Evolutionary conservation across 2,888 invertebrate genomes (phyloP), one percentile per base, ranked within the genome.

Genomic region (Ophion slaviceki): DNA sequence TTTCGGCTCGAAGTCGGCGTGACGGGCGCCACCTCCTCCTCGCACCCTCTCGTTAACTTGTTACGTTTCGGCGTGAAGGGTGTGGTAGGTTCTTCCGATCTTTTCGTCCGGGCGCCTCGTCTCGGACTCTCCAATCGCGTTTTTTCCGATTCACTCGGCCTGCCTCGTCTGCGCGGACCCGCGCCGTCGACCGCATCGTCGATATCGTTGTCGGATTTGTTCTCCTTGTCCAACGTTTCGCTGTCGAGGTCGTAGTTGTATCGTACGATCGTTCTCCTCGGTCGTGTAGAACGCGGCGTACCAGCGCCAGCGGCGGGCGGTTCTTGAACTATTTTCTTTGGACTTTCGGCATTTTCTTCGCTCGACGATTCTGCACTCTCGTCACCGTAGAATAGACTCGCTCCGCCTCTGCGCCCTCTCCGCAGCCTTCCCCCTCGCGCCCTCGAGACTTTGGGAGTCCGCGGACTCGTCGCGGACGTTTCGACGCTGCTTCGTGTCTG

Each of bases 1-100:
- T 75, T 85, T 4, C 64, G 45, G 14, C 84, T 67, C 6, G 84
- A 80, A 11, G 70, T 77, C 36, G 86, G 86, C 0, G 86, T 83
- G n/a, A 20, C 24, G 2, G 76, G 45, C 10, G 8, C 45, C 47
- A 4, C 47, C 47, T 47, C 47, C 24, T 75, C 81, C 11, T 59
- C 59, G 36, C 67, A 66, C 32, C 10, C 57, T 7, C 32, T 75
- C 62, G 20, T 74, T 45, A 61, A 28, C 76, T 45, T 86, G 79
- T 76, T 45, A 4, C 40, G 59, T 24, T 77, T 81, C 17, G 84
- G 84, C 6, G 86, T 86, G 7, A n/a, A 14, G 47, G 70, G 53
- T 10, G 70, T 7, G 17, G 0, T 24, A 2, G 70, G 14, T 17
- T 70, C 70, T 53, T 53, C 70, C 10, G 17, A 2, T 17, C 17